Percentiles rank a stretch among this genome's conserved stretches.
phyloP scores from a whole-genome alignment of 2,888 invertebrate species.

The Carabus problematicus region DNA sequence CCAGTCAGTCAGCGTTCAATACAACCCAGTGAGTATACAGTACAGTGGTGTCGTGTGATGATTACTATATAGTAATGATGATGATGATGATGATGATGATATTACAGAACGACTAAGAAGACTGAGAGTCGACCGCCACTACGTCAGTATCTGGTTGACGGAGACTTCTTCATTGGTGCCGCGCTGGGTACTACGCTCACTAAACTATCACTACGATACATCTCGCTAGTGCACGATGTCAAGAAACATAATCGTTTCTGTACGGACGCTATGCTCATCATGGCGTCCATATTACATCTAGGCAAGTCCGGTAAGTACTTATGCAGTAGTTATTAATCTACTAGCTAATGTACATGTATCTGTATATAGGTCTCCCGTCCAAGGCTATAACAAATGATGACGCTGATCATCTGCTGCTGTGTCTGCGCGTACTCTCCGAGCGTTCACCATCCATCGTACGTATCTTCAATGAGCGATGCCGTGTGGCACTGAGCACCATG shows the following conservation, averaged over 20 bases:
- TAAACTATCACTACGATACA: conserved; percentile 83
- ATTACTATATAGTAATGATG: background rate
- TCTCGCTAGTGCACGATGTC: conserved; percentile 58
- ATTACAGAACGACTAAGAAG: conserved; percentile 64
- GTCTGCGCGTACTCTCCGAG: conserved; percentile 76
- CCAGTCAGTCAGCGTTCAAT: conserved; percentile 96
- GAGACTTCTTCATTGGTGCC: conserved; percentile 96
- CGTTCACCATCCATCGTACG: conserved; percentile 71
- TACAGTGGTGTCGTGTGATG: too few species aligned
- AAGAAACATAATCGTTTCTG: conserved; percentile 66
- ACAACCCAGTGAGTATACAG: conserved; percentile 70
- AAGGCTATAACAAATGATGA: conserved; percentile 96
- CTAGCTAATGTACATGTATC: conserved; percentile 39
- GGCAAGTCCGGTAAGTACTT: conserved; percentile 72
- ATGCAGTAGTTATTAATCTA: conserved; percentile 1
- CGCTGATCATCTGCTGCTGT: conserved; percentile 85
- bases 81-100: background rate
- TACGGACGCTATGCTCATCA: conserved; percentile 87
- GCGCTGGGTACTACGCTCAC: conserved; percentile 89
- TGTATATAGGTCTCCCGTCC: conserved; percentile 62
- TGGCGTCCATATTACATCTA: conserved; percentile 84
- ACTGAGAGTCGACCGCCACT: conserved; percentile 78
- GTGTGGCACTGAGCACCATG: conserved; percentile 83
- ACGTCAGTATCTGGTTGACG: conserved; percentile 87
- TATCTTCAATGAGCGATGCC: conserved; percentile 77